Conservation (phyloP, 2,888 invertebrate genomes). For the Drosophila macrospina region DNA sequence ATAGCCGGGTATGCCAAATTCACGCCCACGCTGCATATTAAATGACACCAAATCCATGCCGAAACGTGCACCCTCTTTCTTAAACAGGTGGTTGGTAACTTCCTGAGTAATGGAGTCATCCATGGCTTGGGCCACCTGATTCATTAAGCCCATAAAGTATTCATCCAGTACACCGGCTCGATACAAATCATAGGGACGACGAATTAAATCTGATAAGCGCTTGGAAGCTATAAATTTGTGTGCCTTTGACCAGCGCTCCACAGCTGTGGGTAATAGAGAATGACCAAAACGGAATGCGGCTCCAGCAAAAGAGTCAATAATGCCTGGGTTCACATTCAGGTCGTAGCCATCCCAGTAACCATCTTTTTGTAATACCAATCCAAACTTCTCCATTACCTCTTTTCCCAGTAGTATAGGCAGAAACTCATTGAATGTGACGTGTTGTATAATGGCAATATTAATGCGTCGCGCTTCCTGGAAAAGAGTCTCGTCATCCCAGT, state of each 20-base stretch:
- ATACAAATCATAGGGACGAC: slow-evolving; percentile 95
- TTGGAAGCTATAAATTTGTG: slow-evolving; percentile 97
- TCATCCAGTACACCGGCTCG: slow-evolving; percentile 95
- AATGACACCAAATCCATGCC: slow-evolving; percentile 96
- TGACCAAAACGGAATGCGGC: slow-evolving; percentile 97
- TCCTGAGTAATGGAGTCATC: slow-evolving; percentile 96
- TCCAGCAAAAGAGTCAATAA: slow-evolving; percentile 95
- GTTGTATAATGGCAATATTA: slow-evolving; percentile 94
- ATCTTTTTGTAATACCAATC: slow-evolving; percentile 92
- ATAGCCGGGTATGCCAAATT: slow-evolving; percentile 96
- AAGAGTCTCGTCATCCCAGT: slow-evolving; percentile 96
- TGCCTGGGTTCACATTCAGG: slow-evolving; percentile 93
- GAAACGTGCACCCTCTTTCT: slow-evolving; percentile 90
- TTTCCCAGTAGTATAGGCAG: slow-evolving; percentile 94
- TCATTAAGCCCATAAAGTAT: slow-evolving; percentile 96
- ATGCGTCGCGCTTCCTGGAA: slow-evolving; percentile 95
- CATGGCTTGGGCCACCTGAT: slow-evolving; percentile 97
- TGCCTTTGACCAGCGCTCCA: slow-evolving; percentile 97
- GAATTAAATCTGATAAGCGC: slow-evolving; percentile 93
- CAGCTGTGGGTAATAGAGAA: slow-evolving; percentile 94
- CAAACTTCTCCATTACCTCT: slow-evolving; percentile 96
- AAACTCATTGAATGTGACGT: slow-evolving; percentile 96
- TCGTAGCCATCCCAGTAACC: slow-evolving; percentile 89
- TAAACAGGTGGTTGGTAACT: slow-evolving; percentile 96
- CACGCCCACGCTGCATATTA: slow-evolving; percentile 96